phyloP scores from a whole-genome alignment of 37 sponge, comb jelly and placozoan genomes.

The Sycon ciliatum region DNA sequence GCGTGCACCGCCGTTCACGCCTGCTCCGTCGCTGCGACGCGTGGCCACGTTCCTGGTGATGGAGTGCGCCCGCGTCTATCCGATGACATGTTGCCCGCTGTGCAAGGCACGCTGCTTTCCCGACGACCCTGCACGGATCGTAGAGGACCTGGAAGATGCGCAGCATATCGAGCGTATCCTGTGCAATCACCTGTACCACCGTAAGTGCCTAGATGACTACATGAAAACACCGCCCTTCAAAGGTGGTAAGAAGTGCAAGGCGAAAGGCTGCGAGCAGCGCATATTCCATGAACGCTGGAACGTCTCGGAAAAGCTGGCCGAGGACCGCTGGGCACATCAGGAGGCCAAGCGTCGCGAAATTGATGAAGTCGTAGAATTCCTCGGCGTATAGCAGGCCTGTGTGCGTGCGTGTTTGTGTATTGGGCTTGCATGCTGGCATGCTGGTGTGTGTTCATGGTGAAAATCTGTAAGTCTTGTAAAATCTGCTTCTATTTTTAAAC shows the following conservation, averaged over 20 bases:
- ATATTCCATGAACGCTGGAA: conserved; percentile 88
- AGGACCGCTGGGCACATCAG: conserved; percentile 87
- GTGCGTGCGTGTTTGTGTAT: neutral
- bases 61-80: conserved; percentile 52
- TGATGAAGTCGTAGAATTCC: conserved; percentile 81
- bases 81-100: conserved; percentile 56
- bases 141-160: conserved; percentile 33
- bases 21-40: conserved; percentile 56
- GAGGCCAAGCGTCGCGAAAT: conserved; percentile 80
- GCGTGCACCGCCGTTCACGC: conserved; percentile 67
- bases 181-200: conserved; percentile 83
- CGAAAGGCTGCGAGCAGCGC: conserved; percentile 51
- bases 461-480: too few relatives aligned
- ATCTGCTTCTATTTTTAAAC: too few relatives aligned
- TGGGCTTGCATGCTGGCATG: neutral
- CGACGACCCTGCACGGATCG: conserved; percentile 45
- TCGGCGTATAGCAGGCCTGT: conserved; percentile 41
- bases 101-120: conserved; percentile 67
- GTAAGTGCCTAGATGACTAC: conserved; percentile 65
- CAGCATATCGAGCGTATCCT: conserved; percentile 62
- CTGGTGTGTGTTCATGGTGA: neutral
- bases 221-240: conserved; percentile 85
- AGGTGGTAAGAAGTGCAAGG: conserved; percentile 81
- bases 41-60: conserved; percentile 55
- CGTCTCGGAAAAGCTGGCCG: conserved; percentile 37